These are phyloP conservation scores for Araneus ventricosus DNA, from an alignment of 1,140 invertebrate genomes.

Conservation along the genomic window DNA sequence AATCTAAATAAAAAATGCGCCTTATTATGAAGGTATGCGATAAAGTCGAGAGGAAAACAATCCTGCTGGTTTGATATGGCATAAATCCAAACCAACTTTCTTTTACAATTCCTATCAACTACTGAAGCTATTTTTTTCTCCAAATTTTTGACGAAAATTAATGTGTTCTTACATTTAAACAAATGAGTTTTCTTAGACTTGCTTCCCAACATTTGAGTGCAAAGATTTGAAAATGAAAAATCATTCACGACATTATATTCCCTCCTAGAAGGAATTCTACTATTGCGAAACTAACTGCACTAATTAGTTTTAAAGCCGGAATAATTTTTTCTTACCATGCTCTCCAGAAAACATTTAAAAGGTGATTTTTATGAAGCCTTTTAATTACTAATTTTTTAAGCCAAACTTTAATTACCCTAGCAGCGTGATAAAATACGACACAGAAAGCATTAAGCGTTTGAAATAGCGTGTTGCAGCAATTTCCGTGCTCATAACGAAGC, in stretches of 20 bases:
- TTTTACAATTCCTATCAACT: too few species aligned
- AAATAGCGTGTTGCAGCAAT: slow-evolving; percentile 22
- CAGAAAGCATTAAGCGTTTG: slow-evolving; percentile 11
- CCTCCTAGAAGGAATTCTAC: background rate
- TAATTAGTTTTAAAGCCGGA: slow-evolving; percentile 21
- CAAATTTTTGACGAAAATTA: too few species aligned
- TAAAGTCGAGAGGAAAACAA: too few species aligned
- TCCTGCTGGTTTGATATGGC: too few species aligned
- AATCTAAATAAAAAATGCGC: too few species aligned
- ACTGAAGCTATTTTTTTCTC: too few species aligned
- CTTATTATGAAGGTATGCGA: too few species aligned
- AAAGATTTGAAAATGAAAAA: background rate
- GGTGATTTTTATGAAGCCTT: slow-evolving; percentile 30
- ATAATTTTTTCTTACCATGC: background rate
- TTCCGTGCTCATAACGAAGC: slow-evolving; percentile 8
- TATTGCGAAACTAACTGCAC: background rate
- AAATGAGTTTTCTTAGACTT: too few species aligned
- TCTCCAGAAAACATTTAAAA: slow-evolving; percentile 23
- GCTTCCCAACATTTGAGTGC: background rate
- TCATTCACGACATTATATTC: background rate
- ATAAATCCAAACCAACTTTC: too few species aligned
- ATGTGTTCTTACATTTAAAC: too few species aligned
- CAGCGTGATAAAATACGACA: background rate
- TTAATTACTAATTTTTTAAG: slow-evolving; percentile 38
- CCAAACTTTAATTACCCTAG: background rate